These are phyloP conservation scores for Sceloporus undulatus DNA, from an alignment of 2,113 vertebrate species.

Conservation along the genomic window DNA sequence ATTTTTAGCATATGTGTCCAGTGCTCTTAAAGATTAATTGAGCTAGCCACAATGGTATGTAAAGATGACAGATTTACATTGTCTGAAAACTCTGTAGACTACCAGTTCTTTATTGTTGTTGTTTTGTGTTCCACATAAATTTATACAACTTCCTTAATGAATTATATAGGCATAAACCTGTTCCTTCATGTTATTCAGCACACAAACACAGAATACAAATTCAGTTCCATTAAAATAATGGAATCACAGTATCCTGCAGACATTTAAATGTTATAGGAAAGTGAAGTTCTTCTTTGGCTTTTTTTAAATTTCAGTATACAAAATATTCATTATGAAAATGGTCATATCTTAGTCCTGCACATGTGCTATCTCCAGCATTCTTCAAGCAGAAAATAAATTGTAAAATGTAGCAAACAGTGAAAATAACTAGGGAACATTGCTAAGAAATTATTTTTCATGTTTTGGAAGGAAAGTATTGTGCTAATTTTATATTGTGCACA, in stretches of 20 bases:
- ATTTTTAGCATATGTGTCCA: neutral
- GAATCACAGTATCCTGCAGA: conserved; percentile 49
- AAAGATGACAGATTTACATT: neutral
- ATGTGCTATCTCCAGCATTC: conserved; percentile 50
- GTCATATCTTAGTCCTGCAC: conserved; percentile 64
- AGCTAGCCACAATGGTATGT: neutral
- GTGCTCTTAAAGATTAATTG: neutral
- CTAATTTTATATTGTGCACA: conserved; percentile 4
- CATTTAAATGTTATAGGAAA: conserved; percentile 59
- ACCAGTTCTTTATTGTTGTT: conserved; percentile 23
- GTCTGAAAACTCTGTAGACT: neutral
- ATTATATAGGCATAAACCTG: conserved; percentile 49
- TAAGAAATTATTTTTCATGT: conserved; percentile 48
- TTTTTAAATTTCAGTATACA: conserved; percentile 37
- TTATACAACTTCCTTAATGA: conserved; percentile 35
- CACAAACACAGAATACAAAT: conserved; percentile 55
- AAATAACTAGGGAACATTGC: conserved; percentile 41
- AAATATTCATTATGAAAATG: conserved; percentile 71
- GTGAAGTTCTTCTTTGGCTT: conserved; percentile 18
- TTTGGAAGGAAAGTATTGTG: conserved; percentile 14
- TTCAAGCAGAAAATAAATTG: conserved; percentile 63
- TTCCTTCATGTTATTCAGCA: conserved; percentile 50
- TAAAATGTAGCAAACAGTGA: conserved; percentile 42
- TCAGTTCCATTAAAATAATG: conserved; percentile 66
- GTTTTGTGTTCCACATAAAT: conserved; percentile 42